Evolutionary conservation across 2,113 vertebrate genomes (phyloP).

Genomic region (Chrysemys picta): DNA sequence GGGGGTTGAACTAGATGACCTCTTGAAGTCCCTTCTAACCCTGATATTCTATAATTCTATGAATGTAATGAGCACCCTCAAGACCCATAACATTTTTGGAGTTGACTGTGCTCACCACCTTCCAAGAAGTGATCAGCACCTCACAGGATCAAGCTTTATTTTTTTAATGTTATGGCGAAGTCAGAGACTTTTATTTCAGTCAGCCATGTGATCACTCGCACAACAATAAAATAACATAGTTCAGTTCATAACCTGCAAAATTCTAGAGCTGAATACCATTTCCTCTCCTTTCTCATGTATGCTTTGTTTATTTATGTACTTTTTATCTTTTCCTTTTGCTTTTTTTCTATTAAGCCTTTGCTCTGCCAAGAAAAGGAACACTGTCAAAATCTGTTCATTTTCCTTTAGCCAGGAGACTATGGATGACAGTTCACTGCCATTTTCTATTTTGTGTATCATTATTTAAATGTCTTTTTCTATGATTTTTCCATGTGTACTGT

Average conservation of each 20-base stretch:
- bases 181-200: neutral
- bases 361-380: conserved; percentile 28
- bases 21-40: too few species aligned
- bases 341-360: neutral
- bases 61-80: fast-evolving
- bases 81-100: neutral
- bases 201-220: neutral
- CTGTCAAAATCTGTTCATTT: conserved; percentile 47
- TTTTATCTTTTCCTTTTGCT: neutral
- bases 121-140: neutral
- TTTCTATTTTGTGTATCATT: conserved; percentile 51
- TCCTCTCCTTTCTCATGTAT: neutral
- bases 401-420: conserved; percentile 11
- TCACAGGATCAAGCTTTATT: neutral
- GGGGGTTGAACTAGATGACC: too few species aligned
- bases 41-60: too few species aligned
- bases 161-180: neutral
- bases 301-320: neutral
- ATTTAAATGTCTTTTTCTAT: conserved; percentile 43
- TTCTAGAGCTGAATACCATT: neutral
- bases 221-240: neutral
- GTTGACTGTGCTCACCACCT: neutral
- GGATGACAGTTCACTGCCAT: conserved; percentile 26
- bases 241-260: neutral
- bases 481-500: neutral